phyloP scores from a whole-genome alignment of 2,113 vertebrate genomes.

The Amphilophus citrinellus region DNA sequence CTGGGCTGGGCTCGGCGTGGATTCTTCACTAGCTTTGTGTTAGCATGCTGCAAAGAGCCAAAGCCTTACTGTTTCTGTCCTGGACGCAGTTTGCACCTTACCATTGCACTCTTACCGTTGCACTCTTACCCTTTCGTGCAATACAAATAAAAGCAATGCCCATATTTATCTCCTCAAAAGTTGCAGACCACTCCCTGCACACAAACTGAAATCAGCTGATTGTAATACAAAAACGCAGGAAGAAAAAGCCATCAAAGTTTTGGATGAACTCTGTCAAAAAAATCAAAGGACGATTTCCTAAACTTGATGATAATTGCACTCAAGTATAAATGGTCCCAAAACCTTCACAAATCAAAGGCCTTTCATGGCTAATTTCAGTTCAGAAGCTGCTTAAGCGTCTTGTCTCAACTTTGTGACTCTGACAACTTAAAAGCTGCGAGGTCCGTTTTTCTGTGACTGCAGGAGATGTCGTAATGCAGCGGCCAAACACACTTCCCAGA shows the following conservation, averaged over 20 bases:
- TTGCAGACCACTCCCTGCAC: too few species aligned
- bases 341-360: not conserved
- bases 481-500: conserved; percentile 1
- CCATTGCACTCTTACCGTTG: too few species aligned
- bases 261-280: not conserved
- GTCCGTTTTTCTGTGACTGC: not conserved
- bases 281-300: not conserved
- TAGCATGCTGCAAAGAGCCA: too few species aligned
- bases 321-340: not conserved
- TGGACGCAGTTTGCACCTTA: too few species aligned
- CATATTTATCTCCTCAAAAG: too few species aligned
- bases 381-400: not conserved
- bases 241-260: not conserved
- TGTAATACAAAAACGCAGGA: too few species aligned
- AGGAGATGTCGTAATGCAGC: not conserved
- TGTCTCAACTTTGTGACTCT: not conserved
- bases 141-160: too few species aligned
- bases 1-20: too few species aligned
- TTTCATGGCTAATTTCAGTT: not conserved
- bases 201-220: too few species aligned
- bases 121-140: too few species aligned
- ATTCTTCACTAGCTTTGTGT: too few species aligned
- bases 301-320: not conserved
- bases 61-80: too few species aligned
- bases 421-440: not conserved